Base-by-base conservation (phyloP, 2,113 vertebrate genomes). In the Pollachius pollachius region DNA sequence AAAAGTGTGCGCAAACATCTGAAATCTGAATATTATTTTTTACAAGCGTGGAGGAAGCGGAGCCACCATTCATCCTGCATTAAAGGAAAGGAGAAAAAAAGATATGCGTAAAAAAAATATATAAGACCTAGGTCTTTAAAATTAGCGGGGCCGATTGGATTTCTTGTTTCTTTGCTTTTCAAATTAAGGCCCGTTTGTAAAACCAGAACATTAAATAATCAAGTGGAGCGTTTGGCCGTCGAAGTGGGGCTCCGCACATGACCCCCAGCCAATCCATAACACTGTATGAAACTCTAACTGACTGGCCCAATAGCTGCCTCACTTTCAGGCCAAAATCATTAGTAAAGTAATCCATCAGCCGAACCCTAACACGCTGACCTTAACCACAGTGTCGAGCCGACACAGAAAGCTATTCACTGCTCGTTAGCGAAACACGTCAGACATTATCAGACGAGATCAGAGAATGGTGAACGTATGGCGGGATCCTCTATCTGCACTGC, bases 131-230 rank as follows among this genome's bases (percentile, higher is more conserved):
- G 62, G 65, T 80, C 75, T 79, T 83, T 71, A 68, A 86, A 84
- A 88, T 88, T 85, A 84, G 68, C 82, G 25, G 52, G 68, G 81
- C 62, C 73, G 83, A 84, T 89, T 73, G 68, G 70, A 84, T 88
- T 89, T 85, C 89, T 77, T 84, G 87, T 92, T 92, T 90, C 91
- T 92, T 91, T 92, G 85, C 88, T 86, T 80, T 87, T 75, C 79
- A 83, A 86, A 90, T 90, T 90, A 88, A 81, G 71, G 54, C 70
- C 58, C 56, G 83, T 89, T 87, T 87, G 88, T 89, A 82, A 91
- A 90, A 89, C 84, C 87, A 87, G 85, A 86, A 91, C 84, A 87
- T 90, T 87, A 90, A 92, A 92, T 90, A 91, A 92, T 91, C 90
- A 78, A 58, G 30, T 68, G 63, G 77, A 86, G 74, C 80, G 7